These are phyloP conservation scores for Hyperoodon ampullatus DNA, from an alignment of 2,113 vertebrate genomes.

Conservation along the genomic window DNA sequence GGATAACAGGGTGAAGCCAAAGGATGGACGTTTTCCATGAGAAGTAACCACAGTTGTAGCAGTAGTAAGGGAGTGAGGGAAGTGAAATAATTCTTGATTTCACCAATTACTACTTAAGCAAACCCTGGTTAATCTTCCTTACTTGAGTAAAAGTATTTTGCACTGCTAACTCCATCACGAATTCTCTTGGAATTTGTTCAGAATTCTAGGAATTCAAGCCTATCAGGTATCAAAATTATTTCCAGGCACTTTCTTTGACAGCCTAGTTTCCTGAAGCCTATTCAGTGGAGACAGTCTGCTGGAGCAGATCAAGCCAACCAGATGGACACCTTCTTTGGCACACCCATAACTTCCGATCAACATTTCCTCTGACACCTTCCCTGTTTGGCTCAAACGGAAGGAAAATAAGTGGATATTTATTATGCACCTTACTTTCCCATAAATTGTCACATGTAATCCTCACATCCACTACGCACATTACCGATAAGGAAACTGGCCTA, in stretches of 20 bases:
- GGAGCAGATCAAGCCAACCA: background rate
- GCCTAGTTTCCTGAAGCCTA: background rate
- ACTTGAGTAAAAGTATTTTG: slow-evolving; percentile 8
- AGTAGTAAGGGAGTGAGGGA: background rate
- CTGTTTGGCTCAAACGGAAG: slow-evolving; percentile 27
- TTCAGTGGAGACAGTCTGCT: background rate
- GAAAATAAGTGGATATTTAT: slow-evolving; percentile 24
- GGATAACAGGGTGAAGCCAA: background rate
- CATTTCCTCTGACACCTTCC: slow-evolving; percentile 15
- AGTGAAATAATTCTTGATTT: slow-evolving; percentile 53
- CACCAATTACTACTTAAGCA: slow-evolving; percentile 13
- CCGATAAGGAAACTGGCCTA: background rate
- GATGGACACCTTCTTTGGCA: background rate
- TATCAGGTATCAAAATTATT: slow-evolving; percentile 32
- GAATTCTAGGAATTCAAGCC: slow-evolving; percentile 50
- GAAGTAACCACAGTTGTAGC: background rate
- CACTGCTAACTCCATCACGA: slow-evolving; percentile 21
- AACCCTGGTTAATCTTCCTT: slow-evolving; percentile 53
- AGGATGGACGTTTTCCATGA: background rate
- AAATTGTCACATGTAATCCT: slow-evolving; percentile 27
- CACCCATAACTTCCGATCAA: slow-evolving; percentile 6
- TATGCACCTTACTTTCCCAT: slow-evolving; percentile 1
- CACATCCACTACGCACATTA: background rate
- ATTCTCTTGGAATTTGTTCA: background rate
- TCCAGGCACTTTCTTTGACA: slow-evolving; percentile 25